Base-by-base conservation (phyloP, 2,113 vertebrate genomes). In the Regulus satrapa region DNA sequence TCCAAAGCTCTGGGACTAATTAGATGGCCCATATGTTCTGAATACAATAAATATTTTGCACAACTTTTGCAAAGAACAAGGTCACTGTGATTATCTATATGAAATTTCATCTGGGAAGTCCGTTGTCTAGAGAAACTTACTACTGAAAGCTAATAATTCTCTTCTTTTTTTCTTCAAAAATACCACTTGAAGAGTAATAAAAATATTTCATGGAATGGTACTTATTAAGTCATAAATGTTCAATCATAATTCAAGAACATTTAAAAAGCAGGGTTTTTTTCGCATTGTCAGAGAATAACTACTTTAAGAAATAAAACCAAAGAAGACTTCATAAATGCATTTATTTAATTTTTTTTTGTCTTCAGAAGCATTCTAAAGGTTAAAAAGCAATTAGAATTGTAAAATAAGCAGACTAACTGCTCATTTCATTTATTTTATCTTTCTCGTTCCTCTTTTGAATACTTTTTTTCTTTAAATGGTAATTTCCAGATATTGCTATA, bases 1-100 rank as follows among this genome's bases (percentile, higher is more conserved):
- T 92, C 55, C 24, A 81, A 87, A 95, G 93, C 80, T 73, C 46
- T 89, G 91, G 94, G 77, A 94, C 74, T 94, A 95, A 97, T 92
- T 95, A 95, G 66, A 25, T 64, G 20, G 49, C 59, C 87, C 71
- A 52, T 87, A 89, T 91, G 84, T 45, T 89, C 69, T 76, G 62
- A 88, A 91, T 95, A 61, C 41, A 58, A 46, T 61, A 94, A 87
- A 94, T 28, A 74, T 62, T 77, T 77, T 67, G 68, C 52, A 81
- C 18, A 89, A 84, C 15, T 88, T 85, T 40, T 76, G 8, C 56
- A 89, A 92, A 77, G 56, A 89, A 38, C 80, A 88, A 94, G 78
- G 88, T 89, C 88, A 73, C 43, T 56, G 31, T 67, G 59, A 59
- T 91, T 89, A 80, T 49, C n/a, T 78, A 31, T 17, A 5, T 84